A percentile compares a stretch with the other conserved stretches of the same genome.
phyloP scores from a whole-genome alignment of 37 sponge, comb jelly and placozoan genomes.

The Cladorhizidae sp. region DNA sequence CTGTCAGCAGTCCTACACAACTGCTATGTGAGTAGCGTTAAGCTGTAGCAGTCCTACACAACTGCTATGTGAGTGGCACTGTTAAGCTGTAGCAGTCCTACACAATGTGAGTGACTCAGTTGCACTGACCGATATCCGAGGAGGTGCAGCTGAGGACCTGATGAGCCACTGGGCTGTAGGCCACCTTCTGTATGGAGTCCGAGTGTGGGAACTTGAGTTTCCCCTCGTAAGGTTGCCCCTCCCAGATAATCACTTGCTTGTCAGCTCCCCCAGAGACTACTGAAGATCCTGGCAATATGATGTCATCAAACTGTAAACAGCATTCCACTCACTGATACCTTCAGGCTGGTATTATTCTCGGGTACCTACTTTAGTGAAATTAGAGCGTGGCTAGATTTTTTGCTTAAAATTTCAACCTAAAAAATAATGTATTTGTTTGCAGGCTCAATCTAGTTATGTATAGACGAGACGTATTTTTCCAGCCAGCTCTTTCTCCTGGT shows the following conservation, averaged over 20 bases:
- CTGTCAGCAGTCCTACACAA: too few species aligned
- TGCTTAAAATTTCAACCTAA: background rate
- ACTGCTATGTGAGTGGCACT: too few species aligned
- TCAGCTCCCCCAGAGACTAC: constrained; percentile 94
- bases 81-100: too few species aligned
- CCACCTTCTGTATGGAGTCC: constrained; percentile 84
- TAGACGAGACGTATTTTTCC: too few species aligned
- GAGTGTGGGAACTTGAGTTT: constrained; percentile 82
- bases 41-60: too few species aligned
- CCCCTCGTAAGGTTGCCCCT: constrained; percentile 59
- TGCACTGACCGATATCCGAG: constrained; percentile 79
- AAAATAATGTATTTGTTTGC: too few species aligned
- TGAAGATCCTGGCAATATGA: constrained; percentile 16
- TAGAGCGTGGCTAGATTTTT: background rate
- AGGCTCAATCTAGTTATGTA: too few species aligned
- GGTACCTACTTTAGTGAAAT: too few species aligned
- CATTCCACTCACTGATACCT: too few species aligned
- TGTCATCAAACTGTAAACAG: background rate
- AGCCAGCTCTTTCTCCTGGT: too few species aligned
- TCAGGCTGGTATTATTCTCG: too few species aligned
- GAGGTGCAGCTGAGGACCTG: constrained; percentile 84
- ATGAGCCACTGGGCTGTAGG: constrained; percentile 87
- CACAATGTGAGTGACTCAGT: background rate
- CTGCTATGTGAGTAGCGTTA: too few species aligned
- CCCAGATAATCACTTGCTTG: constrained; percentile 93